Evolutionary conservation across 2,888 invertebrate genomes (phyloP), one percentile per base, ranked within the genome.

Genomic region (Sinhomidia bicolor): DNA sequence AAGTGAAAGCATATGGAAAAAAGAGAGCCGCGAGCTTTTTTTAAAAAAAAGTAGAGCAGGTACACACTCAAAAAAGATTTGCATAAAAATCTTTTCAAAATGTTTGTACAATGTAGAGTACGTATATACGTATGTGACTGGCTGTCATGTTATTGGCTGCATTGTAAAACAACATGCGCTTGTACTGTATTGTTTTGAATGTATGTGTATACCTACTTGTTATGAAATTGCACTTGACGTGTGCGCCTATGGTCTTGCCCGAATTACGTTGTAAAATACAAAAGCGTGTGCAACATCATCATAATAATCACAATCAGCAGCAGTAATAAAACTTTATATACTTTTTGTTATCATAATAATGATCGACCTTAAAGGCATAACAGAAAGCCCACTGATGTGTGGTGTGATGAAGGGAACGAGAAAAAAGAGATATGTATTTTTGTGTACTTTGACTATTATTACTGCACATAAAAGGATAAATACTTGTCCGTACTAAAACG

Each of bases 401-500:
- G 54, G 44, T 32, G 32, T 51, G 51, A 9, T 51, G 14, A 74
- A 76, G 54, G n/a, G n/a, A n/a, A n/a, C n/a, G n/a, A n/a, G n/a
- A n/a, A n/a, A n/a, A n/a, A n/a, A n/a, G n/a, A n/a, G n/a, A n/a
- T n/a, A n/a, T n/a, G n/a, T n/a, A n/a, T n/a, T n/a, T n/a, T n/a
- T 54, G 54, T 54, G 51, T 54, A 41, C 54, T 17, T 1, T 29
- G 76, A 29, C n/a, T 51, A 71, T 71, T 44, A 74, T 47, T 51
- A 76, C 29, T 54, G 29, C 54, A 23, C 71, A 74, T 47, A 76
- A 54, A 32, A 51, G 76, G 54, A 51, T 76, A 76, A 80, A 80
- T 62, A 62, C 14, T 44, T 62, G 60, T n/a, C 23, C 62, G 62
- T 80, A 36, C n/a, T n/a, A 80, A 80, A 80, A 60, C 80, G 26